A percentile compares a stretch with the other conserved stretches of the same genome.
Conservation (phyloP, 2,113 vertebrate species). For the Cygnus buccinator region DNA sequence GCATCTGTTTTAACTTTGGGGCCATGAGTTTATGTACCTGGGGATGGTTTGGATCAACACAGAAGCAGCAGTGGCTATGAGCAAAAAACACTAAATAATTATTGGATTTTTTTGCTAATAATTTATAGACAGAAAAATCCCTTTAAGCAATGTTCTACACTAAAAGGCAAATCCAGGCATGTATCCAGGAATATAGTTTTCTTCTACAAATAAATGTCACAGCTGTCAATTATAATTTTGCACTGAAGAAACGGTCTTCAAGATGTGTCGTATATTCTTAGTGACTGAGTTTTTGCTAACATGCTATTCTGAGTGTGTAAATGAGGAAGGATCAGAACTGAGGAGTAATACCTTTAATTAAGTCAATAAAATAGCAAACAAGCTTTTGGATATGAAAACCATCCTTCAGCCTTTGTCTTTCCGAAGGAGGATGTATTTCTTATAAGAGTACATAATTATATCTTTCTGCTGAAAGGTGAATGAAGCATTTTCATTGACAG, state of each 20-base stretch:
- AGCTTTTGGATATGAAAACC: not conserved
- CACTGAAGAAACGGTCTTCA: not conserved
- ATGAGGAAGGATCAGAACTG: not conserved
- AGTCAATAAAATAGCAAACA: not conserved
- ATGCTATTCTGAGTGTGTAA: not conserved
- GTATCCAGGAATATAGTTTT: not conserved
- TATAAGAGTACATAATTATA: not conserved
- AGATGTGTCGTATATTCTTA: not conserved
- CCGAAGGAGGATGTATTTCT: not conserved
- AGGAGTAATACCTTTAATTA: not conserved
- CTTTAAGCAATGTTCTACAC: not conserved
- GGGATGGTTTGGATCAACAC: not conserved
- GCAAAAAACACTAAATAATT: not conserved
- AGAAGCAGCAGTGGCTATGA: not conserved
- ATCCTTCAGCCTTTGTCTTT: not conserved
- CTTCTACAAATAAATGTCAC: not conserved
- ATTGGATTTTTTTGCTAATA: not conserved
- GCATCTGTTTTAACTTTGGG: not conserved
- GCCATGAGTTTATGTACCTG: not conserved
- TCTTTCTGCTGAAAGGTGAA: not conserved
- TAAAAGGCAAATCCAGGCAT: not conserved
- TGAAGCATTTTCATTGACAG: not conserved
- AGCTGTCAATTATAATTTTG: not conserved
- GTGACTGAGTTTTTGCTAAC: not conserved
- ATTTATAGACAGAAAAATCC: not conserved